Evolutionary conservation across 2,888 invertebrate genomes (phyloP), one percentile per base, ranked within the genome.

Genomic region (Euproctis similis): DNA sequence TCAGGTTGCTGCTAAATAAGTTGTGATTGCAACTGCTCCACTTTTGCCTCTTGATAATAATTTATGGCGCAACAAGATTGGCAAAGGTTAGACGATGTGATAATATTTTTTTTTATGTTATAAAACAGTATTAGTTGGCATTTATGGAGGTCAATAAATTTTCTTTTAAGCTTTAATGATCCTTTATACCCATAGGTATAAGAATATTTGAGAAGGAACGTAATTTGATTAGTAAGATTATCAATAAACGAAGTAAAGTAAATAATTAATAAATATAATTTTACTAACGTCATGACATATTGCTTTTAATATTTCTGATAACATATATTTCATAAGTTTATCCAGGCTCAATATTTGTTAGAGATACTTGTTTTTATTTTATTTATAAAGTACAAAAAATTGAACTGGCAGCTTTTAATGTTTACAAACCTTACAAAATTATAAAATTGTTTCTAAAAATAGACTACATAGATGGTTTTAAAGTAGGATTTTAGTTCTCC

Each of bases 61-160:
- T 34, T 36, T 18, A 34, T 39, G 40, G n/a, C 36, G 36, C 40
- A 42, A 38, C 39, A 39, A 42, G 45, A 57, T 52, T 48, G 49
- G 54, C 44, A 53, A 51, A 40, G 46, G 48, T 48, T 48, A 42
- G 37, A 40, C 28, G 42, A 47, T 52, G 53, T 55, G 54, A 58
- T 62, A 52, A 53, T 29, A 34, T 35, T 46, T 26, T 36, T 45
- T 43, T 37, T 30, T 48, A 31, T 50, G 43, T 46, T 26, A 21
- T 46, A 45, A 51, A 55, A 12, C 77, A 78, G 80, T 80, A 81
- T 80, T 81, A 80, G 57, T 66, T 67, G 67, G 80, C 78, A 80
- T 80, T 78, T 42, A 36, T 41, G 33, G 18, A 34, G 18, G 38
- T 50, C 46, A 48, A 39, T 48, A 46, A 45, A 52, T 50, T 52